Percentiles rank a stretch among this genome's conserved stretches.
Conservation (phyloP, 2,797 vertebrate species). For the Helostoma temminkii region DNA sequence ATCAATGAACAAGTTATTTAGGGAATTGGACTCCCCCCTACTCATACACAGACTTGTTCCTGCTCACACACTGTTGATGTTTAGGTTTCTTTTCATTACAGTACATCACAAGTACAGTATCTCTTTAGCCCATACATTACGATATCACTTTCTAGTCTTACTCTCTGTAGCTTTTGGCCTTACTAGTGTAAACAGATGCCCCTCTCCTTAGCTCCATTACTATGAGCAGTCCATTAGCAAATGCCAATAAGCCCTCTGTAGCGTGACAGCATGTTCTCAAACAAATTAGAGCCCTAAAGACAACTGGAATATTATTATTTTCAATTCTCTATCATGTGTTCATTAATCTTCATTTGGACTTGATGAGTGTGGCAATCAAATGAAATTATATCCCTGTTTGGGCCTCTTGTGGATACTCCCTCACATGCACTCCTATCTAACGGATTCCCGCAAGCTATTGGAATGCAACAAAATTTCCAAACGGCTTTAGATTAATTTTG, state of each 20-base stretch:
- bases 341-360: constrained; percentile 84
- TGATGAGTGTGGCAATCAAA: constrained; percentile 84
- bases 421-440: constrained; percentile 42
- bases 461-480: constrained; percentile 74
- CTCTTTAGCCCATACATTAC: constrained; percentile 17
- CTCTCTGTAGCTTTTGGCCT: constrained; percentile 33
- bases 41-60: constrained; percentile 30
- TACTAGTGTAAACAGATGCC: constrained; percentile 26
- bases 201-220: constrained; percentile 44
- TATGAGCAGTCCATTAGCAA: constrained; percentile 79
- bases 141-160: constrained; percentile 12
- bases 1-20: constrained; percentile 85
- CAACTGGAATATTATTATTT: constrained; percentile 83
- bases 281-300: constrained; percentile 83
- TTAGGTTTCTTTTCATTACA: constrained; percentile 30
- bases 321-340: constrained; percentile 79
- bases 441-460: constrained; percentile 67
- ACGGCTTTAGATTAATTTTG: constrained; percentile 79
- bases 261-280: constrained; percentile 79
- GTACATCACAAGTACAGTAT: not conserved
- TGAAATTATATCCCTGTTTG: constrained; percentile 77
- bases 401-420: constrained; percentile 72
- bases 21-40: constrained; percentile 67
- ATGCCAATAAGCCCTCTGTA: constrained; percentile 80
- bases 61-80: constrained; percentile 32